Conservation (phyloP, 2,888 invertebrate species). For the Acheta domesticus region DNA sequence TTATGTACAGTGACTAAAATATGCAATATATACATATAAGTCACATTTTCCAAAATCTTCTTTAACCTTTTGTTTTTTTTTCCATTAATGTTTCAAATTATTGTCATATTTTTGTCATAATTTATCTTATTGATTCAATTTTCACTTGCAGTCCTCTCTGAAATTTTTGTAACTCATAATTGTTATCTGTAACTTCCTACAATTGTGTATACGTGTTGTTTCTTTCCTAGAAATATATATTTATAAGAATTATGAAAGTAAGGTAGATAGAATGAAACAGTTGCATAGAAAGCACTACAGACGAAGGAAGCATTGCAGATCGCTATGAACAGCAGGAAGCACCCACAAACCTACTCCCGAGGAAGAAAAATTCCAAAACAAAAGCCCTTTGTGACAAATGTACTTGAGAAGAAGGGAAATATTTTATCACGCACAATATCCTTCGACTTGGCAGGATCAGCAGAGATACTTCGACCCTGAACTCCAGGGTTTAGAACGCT, state of each 20-base stretch:
- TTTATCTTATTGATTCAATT: not conserved
- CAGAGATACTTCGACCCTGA: too few species aligned
- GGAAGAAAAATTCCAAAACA: too few species aligned
- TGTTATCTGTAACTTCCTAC: not conserved
- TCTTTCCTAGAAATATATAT: not conserved
- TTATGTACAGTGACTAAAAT: not conserved
- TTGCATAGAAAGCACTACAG: too few species aligned
- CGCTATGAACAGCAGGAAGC: too few species aligned
- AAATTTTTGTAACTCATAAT: not conserved
- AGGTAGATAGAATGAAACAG: not conserved
- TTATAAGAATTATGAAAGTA: not conserved
- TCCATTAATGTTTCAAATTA: not conserved
- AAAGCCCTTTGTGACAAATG: too few species aligned
- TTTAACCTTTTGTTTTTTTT: not conserved
- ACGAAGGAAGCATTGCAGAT: not conserved
- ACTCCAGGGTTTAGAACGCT: too few species aligned
- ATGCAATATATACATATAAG: not conserved
- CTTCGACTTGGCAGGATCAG: too few species aligned
- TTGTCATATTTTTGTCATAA: not conserved
- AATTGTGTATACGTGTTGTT: not conserved
- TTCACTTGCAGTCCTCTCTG: too few species aligned
- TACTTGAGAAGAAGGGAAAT: too few species aligned
- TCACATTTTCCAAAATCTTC: not conserved
- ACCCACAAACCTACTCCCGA: too few species aligned
- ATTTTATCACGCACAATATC: too few species aligned